Percentiles rank a stretch among this genome's conserved stretches.
Conservation (phyloP, 2,797 vertebrate genomes). For the Cossypha niveicapilla region DNA sequence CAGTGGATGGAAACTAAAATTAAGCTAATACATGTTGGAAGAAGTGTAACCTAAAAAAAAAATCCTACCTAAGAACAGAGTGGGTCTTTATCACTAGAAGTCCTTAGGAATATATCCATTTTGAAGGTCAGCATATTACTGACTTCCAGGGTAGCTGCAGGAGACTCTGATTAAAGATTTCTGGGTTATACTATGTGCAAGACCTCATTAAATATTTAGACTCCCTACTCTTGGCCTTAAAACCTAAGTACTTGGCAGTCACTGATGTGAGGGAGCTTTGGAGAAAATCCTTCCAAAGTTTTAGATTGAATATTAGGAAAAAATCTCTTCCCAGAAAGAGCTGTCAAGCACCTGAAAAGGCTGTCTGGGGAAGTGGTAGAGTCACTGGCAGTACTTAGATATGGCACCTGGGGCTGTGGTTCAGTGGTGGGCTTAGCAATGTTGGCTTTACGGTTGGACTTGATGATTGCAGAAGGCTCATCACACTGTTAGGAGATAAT, state of each 20-base stretch:
- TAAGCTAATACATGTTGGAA: neutral
- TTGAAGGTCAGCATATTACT: neutral
- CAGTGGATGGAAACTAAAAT: neutral
- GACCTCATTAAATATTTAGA: neutral
- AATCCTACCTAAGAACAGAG: neutral
- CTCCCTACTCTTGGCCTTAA: neutral
- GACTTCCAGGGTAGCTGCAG: neutral
- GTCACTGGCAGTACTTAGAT: neutral
- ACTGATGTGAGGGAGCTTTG: neutral
- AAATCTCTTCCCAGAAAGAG: neutral
- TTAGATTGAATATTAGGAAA: neutral
- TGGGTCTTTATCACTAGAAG: neutral
- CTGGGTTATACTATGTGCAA: neutral
- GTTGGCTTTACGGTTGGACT: neutral
- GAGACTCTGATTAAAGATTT: neutral
- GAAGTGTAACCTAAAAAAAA: neutral
- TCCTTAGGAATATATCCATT: neutral
- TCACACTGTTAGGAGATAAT: neutral
- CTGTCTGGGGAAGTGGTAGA: neutral
- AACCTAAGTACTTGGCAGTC: neutral
- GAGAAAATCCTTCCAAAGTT: neutral
- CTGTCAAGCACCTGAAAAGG: neutral
- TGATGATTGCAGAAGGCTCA: rapidly evolving
- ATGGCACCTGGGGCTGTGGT: neutral
- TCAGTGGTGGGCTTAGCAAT: neutral